phyloP scores from a whole-genome alignment of 2,797 vertebrate genomes.

The Simalia tracyae region DNA sequence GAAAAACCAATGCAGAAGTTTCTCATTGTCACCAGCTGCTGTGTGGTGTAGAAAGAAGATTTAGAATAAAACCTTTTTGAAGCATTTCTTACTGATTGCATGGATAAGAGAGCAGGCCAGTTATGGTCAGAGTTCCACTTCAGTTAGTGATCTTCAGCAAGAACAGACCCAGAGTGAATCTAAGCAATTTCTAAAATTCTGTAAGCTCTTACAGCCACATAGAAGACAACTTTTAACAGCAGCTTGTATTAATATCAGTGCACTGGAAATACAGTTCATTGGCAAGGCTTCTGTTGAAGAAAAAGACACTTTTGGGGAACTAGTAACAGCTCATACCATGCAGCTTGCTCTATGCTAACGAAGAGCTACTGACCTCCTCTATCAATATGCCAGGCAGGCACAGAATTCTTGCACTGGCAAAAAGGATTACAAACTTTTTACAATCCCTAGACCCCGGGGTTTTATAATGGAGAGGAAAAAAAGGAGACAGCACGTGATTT shows the following conservation, averaged over 20 bases:
- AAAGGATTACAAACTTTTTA: constrained; percentile 57
- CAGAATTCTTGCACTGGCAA: constrained; percentile 54
- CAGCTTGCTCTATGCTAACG: background rate
- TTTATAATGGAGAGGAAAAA: constrained; percentile 27
- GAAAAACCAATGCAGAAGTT: background rate
- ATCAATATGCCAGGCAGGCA: constrained; percentile 25
- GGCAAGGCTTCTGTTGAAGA: background rate
- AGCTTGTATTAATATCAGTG: background rate
- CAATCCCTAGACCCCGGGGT: constrained; percentile 12
- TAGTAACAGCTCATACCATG: background rate
- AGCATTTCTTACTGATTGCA: background rate
- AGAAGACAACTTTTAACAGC: background rate
- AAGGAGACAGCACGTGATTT: constrained; percentile 18
- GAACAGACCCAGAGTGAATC: background rate
- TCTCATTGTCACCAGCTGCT: background rate
- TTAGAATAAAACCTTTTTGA: background rate
- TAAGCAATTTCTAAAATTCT: background rate
- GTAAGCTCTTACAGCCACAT: background rate
- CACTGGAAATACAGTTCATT: background rate
- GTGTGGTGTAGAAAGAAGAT: background rate
- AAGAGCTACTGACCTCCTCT: constrained; percentile 28
- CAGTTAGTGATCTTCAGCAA: background rate
- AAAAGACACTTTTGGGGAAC: background rate
- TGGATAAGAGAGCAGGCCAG: background rate
- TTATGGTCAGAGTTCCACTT: background rate